phyloP scores from a whole-genome alignment of 23 tunicate genomes.

The Phallusia fumigata region DNA sequence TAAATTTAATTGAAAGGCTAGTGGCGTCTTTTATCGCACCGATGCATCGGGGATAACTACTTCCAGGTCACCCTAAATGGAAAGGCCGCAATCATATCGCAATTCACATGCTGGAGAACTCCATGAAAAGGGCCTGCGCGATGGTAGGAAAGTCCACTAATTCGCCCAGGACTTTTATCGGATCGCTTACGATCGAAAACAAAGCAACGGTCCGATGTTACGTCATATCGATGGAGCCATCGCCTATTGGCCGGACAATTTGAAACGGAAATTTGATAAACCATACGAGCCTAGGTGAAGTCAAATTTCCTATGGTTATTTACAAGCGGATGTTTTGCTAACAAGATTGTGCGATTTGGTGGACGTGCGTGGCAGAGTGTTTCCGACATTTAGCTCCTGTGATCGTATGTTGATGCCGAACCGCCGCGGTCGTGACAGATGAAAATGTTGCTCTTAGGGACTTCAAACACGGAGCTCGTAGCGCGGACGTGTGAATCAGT shows the following conservation, averaged over 20 bases:
- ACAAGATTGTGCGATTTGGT: not conserved
- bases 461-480: not conserved
- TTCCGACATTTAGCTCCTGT: not conserved
- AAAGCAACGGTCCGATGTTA: not conserved
- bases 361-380: not conserved
- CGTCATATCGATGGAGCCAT: not conserved
- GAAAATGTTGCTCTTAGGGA: not conserved
- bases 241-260: not conserved
- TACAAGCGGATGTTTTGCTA: not conserved
- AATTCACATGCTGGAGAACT: not conserved
- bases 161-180: not conserved
- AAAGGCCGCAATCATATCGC: not conserved
- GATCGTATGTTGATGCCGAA: not conserved
- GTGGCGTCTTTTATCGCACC: not conserved
- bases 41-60: not conserved
- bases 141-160: not conserved
- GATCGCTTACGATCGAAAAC: not conserved
- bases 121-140: too few species aligned
- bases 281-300: too few species aligned
- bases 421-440: not conserved
- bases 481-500: slow-evolving; percentile 7
- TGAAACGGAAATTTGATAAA: too few species aligned
- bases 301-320: not conserved
- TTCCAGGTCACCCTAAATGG: too few species aligned
- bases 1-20: not conserved